These are phyloP conservation scores for Cladopsammia gracilis DNA, from an alignment of 64 coral and sea anemone genomes.

Conservation along the genomic window DNA sequence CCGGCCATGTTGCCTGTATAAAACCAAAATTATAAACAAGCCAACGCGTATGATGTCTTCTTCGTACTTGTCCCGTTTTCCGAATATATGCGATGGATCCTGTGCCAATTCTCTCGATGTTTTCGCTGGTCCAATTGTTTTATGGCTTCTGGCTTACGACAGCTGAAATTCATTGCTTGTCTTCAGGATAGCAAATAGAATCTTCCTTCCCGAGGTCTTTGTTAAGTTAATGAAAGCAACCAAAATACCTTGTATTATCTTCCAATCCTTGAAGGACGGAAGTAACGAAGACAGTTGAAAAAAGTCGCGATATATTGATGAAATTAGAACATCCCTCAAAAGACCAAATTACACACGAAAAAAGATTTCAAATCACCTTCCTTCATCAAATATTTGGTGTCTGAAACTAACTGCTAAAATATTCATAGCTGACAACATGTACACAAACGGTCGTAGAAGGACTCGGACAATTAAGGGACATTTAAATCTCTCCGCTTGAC, in stretches of 20 bases:
- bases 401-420: not conserved
- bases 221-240: slow-evolving; percentile 11
- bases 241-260: not conserved
- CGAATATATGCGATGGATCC: no score
- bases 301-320: not conserved
- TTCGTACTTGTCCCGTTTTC: not conserved
- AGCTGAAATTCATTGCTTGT: slow-evolving; percentile 20
- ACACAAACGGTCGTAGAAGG: not conserved
- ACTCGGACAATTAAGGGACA: not conserved
- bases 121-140: not conserved
- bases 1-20: not conserved
- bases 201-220: not conserved
- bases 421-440: slow-evolving; percentile 11
- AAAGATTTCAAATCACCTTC: not conserved
- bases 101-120: not conserved
- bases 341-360: not conserved
- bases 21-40: not conserved
- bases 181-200: not conserved
- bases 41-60: not conserved
- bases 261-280: not conserved
- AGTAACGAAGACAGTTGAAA: not conserved
- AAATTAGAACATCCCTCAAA: not conserved
- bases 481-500: not conserved
- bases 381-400: slow-evolving; percentile 1
- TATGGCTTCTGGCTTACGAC: not conserved